Conservation (phyloP, 2,113 vertebrate genomes). For the Platysteira castanea region DNA sequence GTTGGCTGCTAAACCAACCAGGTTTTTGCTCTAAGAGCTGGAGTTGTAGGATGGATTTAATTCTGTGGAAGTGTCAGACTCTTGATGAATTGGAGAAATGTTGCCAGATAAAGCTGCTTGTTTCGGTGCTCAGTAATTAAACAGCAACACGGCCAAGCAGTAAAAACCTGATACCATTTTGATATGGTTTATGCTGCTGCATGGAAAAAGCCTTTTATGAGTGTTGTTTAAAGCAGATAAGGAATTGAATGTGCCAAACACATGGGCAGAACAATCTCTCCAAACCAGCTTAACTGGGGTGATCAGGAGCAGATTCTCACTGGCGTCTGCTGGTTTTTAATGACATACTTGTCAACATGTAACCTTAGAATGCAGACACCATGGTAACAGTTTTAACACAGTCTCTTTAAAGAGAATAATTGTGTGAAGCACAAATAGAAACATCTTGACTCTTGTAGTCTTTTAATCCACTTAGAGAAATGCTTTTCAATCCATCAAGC, state of each 20-base stretch:
- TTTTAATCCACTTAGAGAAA: constrained; percentile 64
- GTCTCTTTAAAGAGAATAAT: constrained; percentile 37
- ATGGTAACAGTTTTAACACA: constrained; percentile 54
- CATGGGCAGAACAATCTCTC: not conserved
- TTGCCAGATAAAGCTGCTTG: not conserved
- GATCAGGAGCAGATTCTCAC: not conserved
- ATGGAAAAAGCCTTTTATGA: not conserved
- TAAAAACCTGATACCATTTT: not conserved
- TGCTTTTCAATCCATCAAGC: constrained; percentile 32
- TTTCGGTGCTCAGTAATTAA: not conserved
- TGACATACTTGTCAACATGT: constrained; percentile 51
- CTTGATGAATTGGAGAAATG: not conserved
- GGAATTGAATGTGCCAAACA: not conserved
- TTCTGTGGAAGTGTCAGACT: not conserved
- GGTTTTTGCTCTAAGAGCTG: not conserved
- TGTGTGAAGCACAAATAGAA: constrained; percentile 58
- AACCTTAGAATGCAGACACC: constrained; percentile 47
- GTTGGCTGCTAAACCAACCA: not conserved
- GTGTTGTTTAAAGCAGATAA: not conserved
- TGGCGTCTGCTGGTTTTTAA: constrained; percentile 22
- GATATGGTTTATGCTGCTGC: not conserved
- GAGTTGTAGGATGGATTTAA: not conserved
- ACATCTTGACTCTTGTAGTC: constrained; percentile 58
- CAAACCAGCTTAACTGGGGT: not conserved
- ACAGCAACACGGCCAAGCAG: not conserved